Base-by-base conservation (phyloP, 1,140 invertebrate species). In the Trachymyrmex cornetzi region DNA sequence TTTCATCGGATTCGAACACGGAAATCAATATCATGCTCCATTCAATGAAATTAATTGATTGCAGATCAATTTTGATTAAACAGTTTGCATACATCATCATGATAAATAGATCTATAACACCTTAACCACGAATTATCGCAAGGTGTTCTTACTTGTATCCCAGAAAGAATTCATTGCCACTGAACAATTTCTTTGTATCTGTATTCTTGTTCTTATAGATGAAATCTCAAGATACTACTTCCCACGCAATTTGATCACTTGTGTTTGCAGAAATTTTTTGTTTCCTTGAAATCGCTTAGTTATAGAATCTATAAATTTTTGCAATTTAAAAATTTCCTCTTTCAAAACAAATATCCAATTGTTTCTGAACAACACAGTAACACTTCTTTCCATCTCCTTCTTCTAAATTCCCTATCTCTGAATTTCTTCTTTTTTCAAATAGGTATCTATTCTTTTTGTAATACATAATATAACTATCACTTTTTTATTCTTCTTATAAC, bases 381-480 rank as follows among this genome's bases (percentile, higher is more conserved):
- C 30, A 3, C 5, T 67, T 55, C 4, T 6, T 55, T 34, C 6
- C 9, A 30, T 44, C 7, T 30, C 48, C 1, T 12, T 75, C 14
- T 11, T 75, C 14, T 11, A 6, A 12, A 34, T 14, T 22, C 2
- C 2, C n/a, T 22, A 22, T 16, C 22, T 16, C 61, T 74, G 2
- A n/a, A 34, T 77, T 30, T 85, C 14, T 75, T 77, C 64, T 66
- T 67, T 84, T 64, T 59, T 44, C 7, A 38, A 38, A 38, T n/a
- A 16, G 4, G 2, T 50, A 71, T 24, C 5, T 30, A 6, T 74
- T n/a, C 4, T 30, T 16, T 66, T 38, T 34, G 0, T 38, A 66
- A 38, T 30, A 66, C 12, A 38, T 38, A 27, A 27, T 27, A 27
- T 27, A 50, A 14, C 22, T 69, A 2, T 69, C 66, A 50, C 6